Conservation (phyloP, 2,797 vertebrate genomes). For the Macrochelys suwanniensis region DNA sequence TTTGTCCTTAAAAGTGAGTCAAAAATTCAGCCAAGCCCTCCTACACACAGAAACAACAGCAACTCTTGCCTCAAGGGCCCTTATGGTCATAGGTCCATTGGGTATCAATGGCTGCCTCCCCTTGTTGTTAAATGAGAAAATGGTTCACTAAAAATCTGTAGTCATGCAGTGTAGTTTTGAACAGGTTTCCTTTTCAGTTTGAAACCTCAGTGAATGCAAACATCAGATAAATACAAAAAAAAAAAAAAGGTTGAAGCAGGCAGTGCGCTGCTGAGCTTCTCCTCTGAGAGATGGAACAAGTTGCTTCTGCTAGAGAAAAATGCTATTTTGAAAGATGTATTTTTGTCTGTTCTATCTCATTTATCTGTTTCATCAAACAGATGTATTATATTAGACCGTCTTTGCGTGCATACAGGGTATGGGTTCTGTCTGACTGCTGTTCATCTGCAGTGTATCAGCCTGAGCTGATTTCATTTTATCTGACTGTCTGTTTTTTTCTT, state of each 20-base stretch:
- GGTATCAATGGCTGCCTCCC: constrained; percentile 7
- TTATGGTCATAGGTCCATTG: not conserved
- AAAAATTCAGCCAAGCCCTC: not conserved
- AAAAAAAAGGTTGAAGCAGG: not conserved
- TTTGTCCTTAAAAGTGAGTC: constrained; percentile 30
- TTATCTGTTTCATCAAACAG: constrained; percentile 17
- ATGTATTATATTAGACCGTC: not conserved
- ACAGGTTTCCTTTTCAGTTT: constrained; percentile 28
- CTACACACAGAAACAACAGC: not conserved
- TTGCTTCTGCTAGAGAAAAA: not conserved
- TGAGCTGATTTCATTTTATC: not conserved
- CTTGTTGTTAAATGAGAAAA: constrained; percentile 32
- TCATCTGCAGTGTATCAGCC: not conserved
- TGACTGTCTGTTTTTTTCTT: not conserved
- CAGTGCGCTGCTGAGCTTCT: not conserved
- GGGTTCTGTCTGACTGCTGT: not conserved
- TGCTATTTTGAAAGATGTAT: not conserved
- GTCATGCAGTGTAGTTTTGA: not conserved
- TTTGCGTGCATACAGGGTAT: not conserved
- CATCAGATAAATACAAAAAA: not conserved
- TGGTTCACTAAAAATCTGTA: not conserved
- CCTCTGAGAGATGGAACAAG: constrained; percentile 30
- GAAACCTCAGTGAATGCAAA: not conserved
- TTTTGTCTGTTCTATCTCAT: constrained; percentile 41
- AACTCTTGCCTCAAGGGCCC: constrained; percentile 61